Base-by-base conservation (phyloP, 2,797 vertebrate genomes). In the Todus mexicanus region DNA sequence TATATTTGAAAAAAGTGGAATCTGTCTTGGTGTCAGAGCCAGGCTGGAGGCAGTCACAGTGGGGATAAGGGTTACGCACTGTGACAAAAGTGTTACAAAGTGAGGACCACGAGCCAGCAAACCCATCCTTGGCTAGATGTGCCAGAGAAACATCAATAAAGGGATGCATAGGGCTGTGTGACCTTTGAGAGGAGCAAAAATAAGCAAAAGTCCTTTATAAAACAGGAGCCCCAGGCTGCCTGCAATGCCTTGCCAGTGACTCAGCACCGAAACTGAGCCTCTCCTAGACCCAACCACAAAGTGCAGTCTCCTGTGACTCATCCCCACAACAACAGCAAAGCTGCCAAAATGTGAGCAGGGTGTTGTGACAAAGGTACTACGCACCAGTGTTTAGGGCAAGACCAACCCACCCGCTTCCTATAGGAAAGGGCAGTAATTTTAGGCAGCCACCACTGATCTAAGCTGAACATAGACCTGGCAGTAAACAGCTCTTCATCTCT, bases 181-280 rank as follows among this genome's bases (percentile, higher is more conserved):
- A 75, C 79, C 65, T 95, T 90, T 45, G 5, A 42, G 12, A 59
- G 0, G 22, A 18, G 47, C 21, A 75, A 69, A 93, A 89, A 27
- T 4, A 61, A 37, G 53, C 29, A 40, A 2, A 84, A 80, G 42
- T 74, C 84, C 72, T 80, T 38, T 13, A 5, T 5, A 16, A 64
- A 83, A n/a, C 75, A 51, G 53, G n/a, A 84, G 65, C 69, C 60
- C 64, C 65, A 42, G 81, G 68, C 77, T 93, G 86, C 92, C 87
- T 61, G 56, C 81, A 87, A 11, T 2, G 1, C 75, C 72, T 69
- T 84, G 70, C 69, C 65, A 33, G 70, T 96, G 95, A 96, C 86
- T 96, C 95, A 95, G 94, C 78, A 26, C 29, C 1, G 38, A 94
- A 90, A 88, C 83, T 1, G 37, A 95, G 80, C 74, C 68, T 79